A percentile compares a stretch with the other conserved stretches of the same genome.
Evolutionary conservation across 2,797 vertebrate species (phyloP).

Genomic region (Eupleurogrammus muticus): DNA sequence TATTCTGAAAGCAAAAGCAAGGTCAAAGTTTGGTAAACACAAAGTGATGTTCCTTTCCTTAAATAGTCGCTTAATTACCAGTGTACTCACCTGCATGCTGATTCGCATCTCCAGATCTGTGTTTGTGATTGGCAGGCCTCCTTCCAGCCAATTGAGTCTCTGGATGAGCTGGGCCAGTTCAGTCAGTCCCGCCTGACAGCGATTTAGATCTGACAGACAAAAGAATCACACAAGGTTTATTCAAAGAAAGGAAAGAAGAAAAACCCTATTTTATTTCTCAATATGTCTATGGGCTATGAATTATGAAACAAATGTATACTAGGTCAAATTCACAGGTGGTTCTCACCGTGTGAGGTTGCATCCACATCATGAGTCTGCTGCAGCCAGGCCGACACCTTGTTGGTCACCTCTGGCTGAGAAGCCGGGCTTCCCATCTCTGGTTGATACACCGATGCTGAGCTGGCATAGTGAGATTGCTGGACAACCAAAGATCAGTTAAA

Average conservation of each 20-base stretch:
- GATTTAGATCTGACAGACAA: slow-evolving; percentile 81
- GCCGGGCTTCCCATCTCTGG: slow-evolving; percentile 61
- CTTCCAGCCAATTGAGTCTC: slow-evolving; percentile 87
- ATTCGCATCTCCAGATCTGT: slow-evolving; percentile 88
- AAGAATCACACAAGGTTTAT: neutral
- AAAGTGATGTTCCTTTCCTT: neutral
- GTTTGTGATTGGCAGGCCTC: slow-evolving; percentile 82
- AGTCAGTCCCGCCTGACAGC: slow-evolving; percentile 88
- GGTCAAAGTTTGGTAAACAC: neutral
- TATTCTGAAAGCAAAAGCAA: slow-evolving; percentile 69
- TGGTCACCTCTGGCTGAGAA: slow-evolving; percentile 76
- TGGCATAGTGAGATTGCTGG: slow-evolving; percentile 68
- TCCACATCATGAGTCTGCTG: slow-evolving; percentile 87
- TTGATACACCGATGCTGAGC: slow-evolving; percentile 51
- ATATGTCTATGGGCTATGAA: neutral
- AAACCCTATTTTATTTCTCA: neutral
- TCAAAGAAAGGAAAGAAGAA: neutral
- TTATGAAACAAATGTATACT: neutral
- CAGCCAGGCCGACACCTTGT: slow-evolving; percentile 90
- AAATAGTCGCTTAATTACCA: no score
- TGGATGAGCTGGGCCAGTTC: slow-evolving; percentile 89
- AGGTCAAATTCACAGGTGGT: neutral
- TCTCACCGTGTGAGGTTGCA: slow-evolving; percentile 65
- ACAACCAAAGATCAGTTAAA: neutral
- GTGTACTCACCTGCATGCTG: slow-evolving; percentile 85